A percentile compares a stretch with the other conserved stretches of the same genome.
phyloP scores from a whole-genome alignment of 2,113 vertebrate genomes.

The Anser cygnoides region DNA sequence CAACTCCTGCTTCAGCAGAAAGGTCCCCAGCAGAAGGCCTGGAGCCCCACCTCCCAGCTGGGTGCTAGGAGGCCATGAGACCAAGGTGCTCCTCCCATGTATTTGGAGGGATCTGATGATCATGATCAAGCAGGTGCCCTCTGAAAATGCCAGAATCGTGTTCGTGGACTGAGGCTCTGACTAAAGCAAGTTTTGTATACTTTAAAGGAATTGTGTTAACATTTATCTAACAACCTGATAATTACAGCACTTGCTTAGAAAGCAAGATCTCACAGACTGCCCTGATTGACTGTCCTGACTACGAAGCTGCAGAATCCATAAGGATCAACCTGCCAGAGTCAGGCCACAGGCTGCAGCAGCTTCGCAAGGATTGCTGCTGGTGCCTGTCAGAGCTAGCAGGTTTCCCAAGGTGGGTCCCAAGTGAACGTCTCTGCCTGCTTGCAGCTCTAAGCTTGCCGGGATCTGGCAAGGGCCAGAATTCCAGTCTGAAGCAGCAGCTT shows the following conservation, averaged over 20 bases:
- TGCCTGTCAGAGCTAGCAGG: too few relatives aligned
- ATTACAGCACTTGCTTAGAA: background rate
- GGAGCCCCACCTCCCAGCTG: background rate
- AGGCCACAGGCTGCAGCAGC: too few relatives aligned
- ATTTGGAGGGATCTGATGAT: background rate
- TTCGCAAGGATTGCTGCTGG: background rate
- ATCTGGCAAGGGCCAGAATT: too few relatives aligned
- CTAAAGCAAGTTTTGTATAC: background rate
- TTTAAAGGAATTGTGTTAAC: background rate
- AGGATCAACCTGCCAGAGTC: background rate
- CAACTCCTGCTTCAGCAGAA: background rate
- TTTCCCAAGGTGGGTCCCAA: too few relatives aligned
- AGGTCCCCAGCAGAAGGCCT: rapidly evolving
- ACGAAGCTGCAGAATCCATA: background rate
- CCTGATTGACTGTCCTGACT: background rate
- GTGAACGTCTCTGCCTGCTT: too few relatives aligned
- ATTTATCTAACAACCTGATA: background rate
- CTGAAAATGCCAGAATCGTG: background rate
- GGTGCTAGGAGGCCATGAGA: rapidly evolving
- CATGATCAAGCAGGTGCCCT: background rate
- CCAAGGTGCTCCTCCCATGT: rapidly evolving
- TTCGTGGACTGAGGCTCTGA: background rate
- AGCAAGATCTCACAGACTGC: background rate
- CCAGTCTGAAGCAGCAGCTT: background rate
- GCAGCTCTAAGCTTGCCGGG: too few relatives aligned